Base-by-base conservation (phyloP, 2,888 invertebrate genomes). In the Lymantria dispar region DNA sequence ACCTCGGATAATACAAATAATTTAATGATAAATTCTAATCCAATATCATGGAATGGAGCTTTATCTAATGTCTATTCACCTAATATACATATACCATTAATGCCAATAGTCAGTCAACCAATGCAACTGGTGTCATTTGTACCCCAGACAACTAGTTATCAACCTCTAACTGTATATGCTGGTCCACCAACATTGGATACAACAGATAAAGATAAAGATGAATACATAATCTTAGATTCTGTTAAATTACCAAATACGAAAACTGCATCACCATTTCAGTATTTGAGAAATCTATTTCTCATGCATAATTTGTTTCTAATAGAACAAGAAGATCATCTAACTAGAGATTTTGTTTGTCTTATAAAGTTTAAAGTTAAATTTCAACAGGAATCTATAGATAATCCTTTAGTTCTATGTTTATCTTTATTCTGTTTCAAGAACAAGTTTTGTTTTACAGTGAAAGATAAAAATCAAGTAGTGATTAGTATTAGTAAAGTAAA, bases 331-430 rank as follows among this genome's bases (percentile, higher is more conserved):
- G 56, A 62, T 13, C n/a, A 15, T 8, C 33, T 79, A 12, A 10
- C 74, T 0, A 8, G 1, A 7, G 54, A 70, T 10, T 83, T 75
- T 60, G 38, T 56, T 9, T 78, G 75, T 52, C 74, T 91, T 3
- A 74, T 86, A 15, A 86, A 78, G 63, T 87, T 86, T 54, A 85
- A 80, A 72, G 79, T 87, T 12, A 54, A 74, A 30, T 83, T 82
- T 43, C 76, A 78, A 45, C 84, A 86, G 63, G 80, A 79, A 40
- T 50, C 53, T 3, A 72, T 60, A 43, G 56, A 65, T 3, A 52
- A 68, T 29, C 76, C 81, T 0, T 72, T 87, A 9, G 55, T 72
- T 31, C 63, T 90, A 31, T 76, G 74, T 52, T 61, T 87, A 15
- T 70, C 79, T 2, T 63, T 90, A 39, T 76, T 59, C 56, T 76